Conservation (phyloP, 2,113 vertebrate species). For the Emydura subglobosa region DNA sequence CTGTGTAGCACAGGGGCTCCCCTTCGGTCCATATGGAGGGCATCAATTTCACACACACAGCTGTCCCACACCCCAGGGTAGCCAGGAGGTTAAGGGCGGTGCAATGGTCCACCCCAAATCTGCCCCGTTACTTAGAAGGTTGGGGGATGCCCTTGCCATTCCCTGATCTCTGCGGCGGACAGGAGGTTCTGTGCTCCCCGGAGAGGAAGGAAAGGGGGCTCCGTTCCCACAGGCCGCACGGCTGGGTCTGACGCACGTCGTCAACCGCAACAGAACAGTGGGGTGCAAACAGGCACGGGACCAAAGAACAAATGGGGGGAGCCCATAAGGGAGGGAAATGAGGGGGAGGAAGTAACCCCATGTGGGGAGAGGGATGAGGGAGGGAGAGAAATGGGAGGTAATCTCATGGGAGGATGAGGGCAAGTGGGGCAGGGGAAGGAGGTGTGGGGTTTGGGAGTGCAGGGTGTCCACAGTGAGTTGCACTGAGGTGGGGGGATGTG, state of each 20-base stretch:
- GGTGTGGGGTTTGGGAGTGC: background rate
- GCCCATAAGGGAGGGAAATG: background rate
- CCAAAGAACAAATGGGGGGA: slow-evolving; percentile 72
- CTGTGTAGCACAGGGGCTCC: background rate
- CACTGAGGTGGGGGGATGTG: background rate
- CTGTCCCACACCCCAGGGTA: background rate
- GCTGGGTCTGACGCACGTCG: slow-evolving; percentile 88
- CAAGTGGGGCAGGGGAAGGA: background rate
- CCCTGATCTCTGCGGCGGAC: background rate
- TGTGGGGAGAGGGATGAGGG: no score
- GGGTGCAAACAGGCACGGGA: slow-evolving; percentile 87
- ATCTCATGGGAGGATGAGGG: background rate
- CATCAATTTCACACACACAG: background rate
- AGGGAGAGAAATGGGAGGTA: background rate
- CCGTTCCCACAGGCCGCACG: slow-evolving; percentile 47
- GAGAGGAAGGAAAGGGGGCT: background rate
- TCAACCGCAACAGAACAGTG: slow-evolving; percentile 97
- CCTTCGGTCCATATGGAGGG: background rate
- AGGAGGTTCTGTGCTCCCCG: slow-evolving; percentile 49
- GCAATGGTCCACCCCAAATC: background rate
- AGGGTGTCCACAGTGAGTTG: background rate
- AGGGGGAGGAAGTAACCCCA: background rate
- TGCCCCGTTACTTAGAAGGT: background rate
- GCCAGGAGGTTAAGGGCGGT: background rate
- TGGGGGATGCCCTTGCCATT: background rate